Evolutionary conservation across 2,888 invertebrate genomes (phyloP).

Genomic region (Hypolimnas misippus): DNA sequence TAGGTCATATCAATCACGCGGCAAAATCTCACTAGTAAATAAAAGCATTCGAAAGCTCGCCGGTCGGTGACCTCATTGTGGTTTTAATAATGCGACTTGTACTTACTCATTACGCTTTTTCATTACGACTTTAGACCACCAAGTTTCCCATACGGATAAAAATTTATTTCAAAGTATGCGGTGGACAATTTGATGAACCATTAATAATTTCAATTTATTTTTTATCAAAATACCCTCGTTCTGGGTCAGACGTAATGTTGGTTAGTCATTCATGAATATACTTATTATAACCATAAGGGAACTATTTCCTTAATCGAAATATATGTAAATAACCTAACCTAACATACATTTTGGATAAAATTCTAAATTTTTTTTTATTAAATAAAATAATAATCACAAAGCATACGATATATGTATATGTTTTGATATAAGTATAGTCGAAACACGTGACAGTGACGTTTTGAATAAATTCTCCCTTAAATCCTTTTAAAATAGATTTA

Average conservation of each 20-base stretch:
- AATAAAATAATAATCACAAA: too few relatives aligned
- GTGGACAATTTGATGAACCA: neutral
- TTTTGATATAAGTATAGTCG: too few relatives aligned
- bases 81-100: conserved; percentile 5
- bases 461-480: too few relatives aligned
- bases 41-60: conserved; percentile 33
- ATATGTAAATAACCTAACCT: too few relatives aligned
- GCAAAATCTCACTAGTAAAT: conserved; percentile 33
- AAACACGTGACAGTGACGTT: too few relatives aligned
- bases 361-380: too few relatives aligned
- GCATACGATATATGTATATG: too few relatives aligned
- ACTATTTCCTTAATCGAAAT: too few relatives aligned
- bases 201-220: too few relatives aligned
- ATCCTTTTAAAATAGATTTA: too few relatives aligned
- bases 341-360: too few relatives aligned
- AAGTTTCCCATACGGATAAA: conserved; percentile 9
- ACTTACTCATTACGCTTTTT: conserved; percentile 30
- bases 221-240: neutral
- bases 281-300: too few relatives aligned
- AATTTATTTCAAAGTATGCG: conserved; percentile 2
- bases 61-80: conserved; percentile 35
- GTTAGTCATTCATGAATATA: neutral
- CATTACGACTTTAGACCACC: conserved; percentile 27
- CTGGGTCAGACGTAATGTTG: neutral
- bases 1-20: conserved; percentile 31